These are phyloP conservation scores for Andrena camellia DNA, from an alignment of 2,888 invertebrate genomes.

Conservation along the genomic window DNA sequence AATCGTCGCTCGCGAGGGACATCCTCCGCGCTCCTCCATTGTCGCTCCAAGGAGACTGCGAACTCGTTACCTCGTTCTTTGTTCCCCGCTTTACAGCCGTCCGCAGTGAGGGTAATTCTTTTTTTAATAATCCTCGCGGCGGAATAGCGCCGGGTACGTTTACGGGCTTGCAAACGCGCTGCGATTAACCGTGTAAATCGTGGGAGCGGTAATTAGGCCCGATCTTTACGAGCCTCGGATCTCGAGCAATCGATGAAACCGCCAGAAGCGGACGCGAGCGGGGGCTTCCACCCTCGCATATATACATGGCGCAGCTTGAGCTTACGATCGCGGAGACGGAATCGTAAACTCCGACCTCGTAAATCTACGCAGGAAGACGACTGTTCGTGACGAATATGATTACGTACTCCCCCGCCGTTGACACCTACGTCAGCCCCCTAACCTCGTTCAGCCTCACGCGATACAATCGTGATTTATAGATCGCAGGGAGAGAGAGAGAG, in stretches of 20 bases:
- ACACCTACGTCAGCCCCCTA: constrained; percentile 44
- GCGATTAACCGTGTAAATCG: constrained; percentile 13
- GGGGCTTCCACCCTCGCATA: constrained; percentile 5
- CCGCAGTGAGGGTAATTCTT: neutral
- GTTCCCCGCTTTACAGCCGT: neutral
- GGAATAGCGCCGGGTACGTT: neutral
- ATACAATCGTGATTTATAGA: constrained; percentile 68
- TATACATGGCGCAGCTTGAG: constrained; percentile 22
- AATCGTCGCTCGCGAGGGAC: constrained; percentile 20
- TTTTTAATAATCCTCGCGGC: neutral
- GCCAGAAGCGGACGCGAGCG: constrained; percentile 1
- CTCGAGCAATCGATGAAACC: constrained; percentile 28
- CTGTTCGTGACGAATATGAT: constrained; percentile 67
- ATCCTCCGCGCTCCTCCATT: constrained; percentile 1
- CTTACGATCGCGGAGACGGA: constrained; percentile 51
- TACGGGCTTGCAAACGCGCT: neutral
- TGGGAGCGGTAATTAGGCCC: constrained; percentile 19
- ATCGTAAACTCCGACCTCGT: constrained; percentile 68
- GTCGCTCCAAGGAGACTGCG: constrained; percentile 6
- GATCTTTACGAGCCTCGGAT: constrained; percentile 37
- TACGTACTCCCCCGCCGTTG: constrained; percentile 51
- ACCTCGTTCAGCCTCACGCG: constrained; percentile 33
- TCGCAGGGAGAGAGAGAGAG: neutral
- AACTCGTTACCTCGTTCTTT: constrained; percentile 10
- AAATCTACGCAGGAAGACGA: constrained; percentile 51